These are phyloP conservation scores for Hydrocynus forskahlii DNA, from an alignment of 2,797 vertebrate species.

Conservation along the genomic window DNA sequence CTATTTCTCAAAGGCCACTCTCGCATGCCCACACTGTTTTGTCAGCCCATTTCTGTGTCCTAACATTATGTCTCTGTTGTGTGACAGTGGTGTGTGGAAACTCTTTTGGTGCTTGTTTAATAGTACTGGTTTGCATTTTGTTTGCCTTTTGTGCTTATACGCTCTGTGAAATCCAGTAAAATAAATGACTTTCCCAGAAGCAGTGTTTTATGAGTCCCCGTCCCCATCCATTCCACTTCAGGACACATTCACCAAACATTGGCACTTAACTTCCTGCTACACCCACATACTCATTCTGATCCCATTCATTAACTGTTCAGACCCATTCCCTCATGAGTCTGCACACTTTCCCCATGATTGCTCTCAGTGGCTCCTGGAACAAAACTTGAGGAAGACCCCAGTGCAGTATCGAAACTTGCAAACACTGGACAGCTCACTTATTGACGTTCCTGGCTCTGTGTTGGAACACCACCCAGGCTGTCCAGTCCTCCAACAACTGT, in stretches of 20 bases:
- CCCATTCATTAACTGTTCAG: conserved; percentile 56
- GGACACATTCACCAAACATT: conserved; percentile 71
- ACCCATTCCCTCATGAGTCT: conserved; percentile 27
- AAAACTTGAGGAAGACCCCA: conserved; percentile 36
- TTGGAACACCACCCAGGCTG: conserved; percentile 55
- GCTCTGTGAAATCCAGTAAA: conserved; percentile 77
- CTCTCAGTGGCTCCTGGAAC: conserved; percentile 7
- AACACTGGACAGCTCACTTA: conserved; percentile 51
- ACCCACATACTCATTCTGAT: conserved; percentile 56
- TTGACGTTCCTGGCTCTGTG: conserved; percentile 52
- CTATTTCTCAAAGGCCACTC: conserved; percentile 67
- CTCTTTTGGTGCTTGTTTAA: conserved; percentile 77
- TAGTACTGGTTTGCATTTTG: conserved; percentile 73
- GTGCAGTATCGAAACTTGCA: conserved; percentile 27
- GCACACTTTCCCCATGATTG: conserved; percentile 22
- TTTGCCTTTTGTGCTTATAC: conserved; percentile 67
- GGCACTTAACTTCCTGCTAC: conserved; percentile 45
- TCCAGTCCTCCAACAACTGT: conserved; percentile 64
- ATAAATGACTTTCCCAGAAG: conserved; percentile 81
- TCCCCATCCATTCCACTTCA: conserved; percentile 67
- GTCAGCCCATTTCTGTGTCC: conserved; percentile 61
- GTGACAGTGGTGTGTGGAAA: conserved; percentile 79
- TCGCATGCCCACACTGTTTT: conserved; percentile 60
- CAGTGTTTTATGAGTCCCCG: conserved; percentile 75
- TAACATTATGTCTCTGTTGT: conserved; percentile 64